A percentile compares a stretch with the other conserved stretches of the same genome.
phyloP scores from a whole-genome alignment of 2,113 vertebrate species.

The Salvelinus alpinus region DNA sequence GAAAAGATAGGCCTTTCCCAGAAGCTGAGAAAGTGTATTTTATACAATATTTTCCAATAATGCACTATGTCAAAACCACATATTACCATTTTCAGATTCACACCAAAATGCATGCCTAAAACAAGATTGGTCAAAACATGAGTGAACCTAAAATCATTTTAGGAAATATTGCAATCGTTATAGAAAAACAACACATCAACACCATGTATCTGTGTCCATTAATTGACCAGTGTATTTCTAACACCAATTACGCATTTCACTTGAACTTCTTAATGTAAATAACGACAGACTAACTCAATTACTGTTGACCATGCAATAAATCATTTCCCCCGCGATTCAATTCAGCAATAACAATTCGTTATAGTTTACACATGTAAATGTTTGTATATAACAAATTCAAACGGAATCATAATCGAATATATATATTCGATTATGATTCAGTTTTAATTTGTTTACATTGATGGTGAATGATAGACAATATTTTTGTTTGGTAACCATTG shows the following conservation, averaged over 20 bases:
- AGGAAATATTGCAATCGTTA: background rate
- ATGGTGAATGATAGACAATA: background rate
- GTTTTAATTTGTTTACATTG: background rate
- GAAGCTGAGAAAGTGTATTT: background rate
- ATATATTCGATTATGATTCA: no score
- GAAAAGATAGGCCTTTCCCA: no score
- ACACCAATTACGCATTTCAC: background rate
- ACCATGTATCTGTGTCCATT: background rate
- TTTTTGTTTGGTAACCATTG: slow-evolving; percentile 53
- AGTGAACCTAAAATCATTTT: background rate
- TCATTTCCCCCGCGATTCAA: no score
- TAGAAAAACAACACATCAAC: background rate
- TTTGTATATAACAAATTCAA: no score
- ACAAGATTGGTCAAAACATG: background rate
- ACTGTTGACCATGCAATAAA: background rate
- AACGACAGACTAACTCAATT: background rate
- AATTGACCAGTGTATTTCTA: background rate
- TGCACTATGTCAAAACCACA: background rate
- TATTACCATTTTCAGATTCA: background rate
- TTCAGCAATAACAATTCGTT: no score
- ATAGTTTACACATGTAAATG: no score
- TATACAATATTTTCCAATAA: background rate
- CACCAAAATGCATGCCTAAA: background rate
- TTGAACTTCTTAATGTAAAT: background rate
- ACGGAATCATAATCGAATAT: no score